Percentiles rank a stretch among this genome's conserved stretches.
These are phyloP conservation scores for Cheumatopsyche charites DNA, from an alignment of 1,140 invertebrate species.

Conservation along the genomic window DNA sequence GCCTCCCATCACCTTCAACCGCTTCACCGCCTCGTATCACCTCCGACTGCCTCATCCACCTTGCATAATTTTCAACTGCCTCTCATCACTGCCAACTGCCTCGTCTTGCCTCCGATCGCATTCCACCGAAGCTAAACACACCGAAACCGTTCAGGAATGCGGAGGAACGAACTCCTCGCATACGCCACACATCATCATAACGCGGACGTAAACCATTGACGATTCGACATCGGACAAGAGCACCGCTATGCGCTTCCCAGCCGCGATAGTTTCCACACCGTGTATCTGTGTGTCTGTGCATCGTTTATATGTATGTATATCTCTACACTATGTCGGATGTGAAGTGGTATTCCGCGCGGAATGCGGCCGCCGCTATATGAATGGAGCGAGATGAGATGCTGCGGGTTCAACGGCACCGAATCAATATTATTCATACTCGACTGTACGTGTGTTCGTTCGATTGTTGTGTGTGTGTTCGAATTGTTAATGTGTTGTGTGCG, in stretches of 20 bases:
- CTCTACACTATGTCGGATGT: neutral
- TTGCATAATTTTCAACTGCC: no score
- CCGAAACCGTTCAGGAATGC: constrained; percentile 18
- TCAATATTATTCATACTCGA: constrained; percentile 35
- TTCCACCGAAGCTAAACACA: no score
- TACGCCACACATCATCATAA: neutral
- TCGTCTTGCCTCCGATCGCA: no score
- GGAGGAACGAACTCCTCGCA: constrained; percentile 24
- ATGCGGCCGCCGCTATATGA: constrained; percentile 34
- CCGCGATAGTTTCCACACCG: no score
- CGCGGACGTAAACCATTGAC: constrained; percentile 29
- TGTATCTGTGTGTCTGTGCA: neutral
- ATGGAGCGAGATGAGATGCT: constrained; percentile 31
- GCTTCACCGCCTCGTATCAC: no score
- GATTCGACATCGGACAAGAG: constrained; percentile 30
- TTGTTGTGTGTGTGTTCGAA: no score
- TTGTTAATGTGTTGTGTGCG: no score
- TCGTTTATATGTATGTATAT: neutral
- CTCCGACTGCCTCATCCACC: no score
- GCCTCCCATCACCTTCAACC: no score
- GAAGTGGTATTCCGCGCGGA: constrained; percentile 3
- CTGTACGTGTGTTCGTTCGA: no score
- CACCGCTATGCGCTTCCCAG: constrained; percentile 23
- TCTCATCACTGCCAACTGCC: no score
- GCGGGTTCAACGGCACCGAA: constrained; percentile 34